These are phyloP conservation scores for Lerema accius DNA, from an alignment of 1,140 invertebrate genomes.

Conservation along the genomic window DNA sequence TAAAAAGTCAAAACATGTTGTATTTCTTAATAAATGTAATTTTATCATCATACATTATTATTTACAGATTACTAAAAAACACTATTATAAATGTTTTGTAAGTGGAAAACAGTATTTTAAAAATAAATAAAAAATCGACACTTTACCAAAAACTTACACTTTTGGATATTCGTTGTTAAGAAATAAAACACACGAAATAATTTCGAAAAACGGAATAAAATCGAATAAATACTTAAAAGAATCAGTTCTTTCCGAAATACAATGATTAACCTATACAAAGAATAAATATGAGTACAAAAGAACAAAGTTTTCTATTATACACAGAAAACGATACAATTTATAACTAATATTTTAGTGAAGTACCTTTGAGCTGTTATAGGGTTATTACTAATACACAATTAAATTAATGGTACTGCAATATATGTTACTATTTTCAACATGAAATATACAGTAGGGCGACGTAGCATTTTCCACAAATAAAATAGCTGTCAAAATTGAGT, in stretches of 20 bases:
- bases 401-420: no score
- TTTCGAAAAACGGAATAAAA: constrained; percentile 15
- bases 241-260: constrained; percentile 30
- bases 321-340: constrained; percentile 11
- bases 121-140: background rate
- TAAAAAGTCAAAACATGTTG: background rate
- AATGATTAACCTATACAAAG: constrained; percentile 18
- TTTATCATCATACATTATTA: background rate
- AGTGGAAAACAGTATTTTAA: constrained; percentile 10
- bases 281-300: constrained; percentile 13
- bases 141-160: constrained; percentile 9
- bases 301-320: constrained; percentile 6
- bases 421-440: no score
- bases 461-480: no score
- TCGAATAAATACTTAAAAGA: constrained; percentile 28
- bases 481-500: no score
- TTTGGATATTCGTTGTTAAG: constrained; percentile 17
- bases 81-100: no score
- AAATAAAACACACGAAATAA: constrained; percentile 6
- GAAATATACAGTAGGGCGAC: no score
- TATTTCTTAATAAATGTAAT: background rate
- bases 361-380: background rate
- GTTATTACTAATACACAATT: no score
- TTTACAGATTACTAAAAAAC: no score
- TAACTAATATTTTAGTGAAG: background rate